phyloP scores from a whole-genome alignment of 1,140 invertebrate species.

The Brachionus calyciflorus region DNA sequence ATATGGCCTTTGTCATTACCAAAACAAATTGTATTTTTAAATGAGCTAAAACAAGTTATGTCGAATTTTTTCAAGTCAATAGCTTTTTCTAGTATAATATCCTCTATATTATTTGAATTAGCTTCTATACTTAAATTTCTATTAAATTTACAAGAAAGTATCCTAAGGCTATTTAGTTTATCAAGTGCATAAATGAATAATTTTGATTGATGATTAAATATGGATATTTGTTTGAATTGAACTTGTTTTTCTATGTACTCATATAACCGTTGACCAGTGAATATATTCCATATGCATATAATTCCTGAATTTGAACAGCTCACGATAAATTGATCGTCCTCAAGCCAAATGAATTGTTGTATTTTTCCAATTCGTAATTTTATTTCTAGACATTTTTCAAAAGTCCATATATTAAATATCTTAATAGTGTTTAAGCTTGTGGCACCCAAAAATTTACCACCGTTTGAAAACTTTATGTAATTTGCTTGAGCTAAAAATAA shows the following conservation, averaged over 20 bases:
- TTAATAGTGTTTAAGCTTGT: not conserved
- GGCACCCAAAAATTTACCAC: not conserved
- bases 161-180: constrained; percentile 3
- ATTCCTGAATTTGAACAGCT: constrained; percentile 32
- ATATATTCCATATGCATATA: constrained; percentile 18
- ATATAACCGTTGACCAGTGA: constrained; percentile 11
- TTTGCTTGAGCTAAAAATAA: not conserved
- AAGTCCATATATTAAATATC: constrained; percentile 5
- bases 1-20: not conserved
- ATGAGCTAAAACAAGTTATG: constrained; percentile 4
- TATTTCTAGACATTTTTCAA: not conserved
- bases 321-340: not conserved
- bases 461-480: constrained; percentile 8
- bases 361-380: constrained; percentile 15
- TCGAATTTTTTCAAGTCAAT: not conserved
- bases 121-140: not conserved
- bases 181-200: not conserved
- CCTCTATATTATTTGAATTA: not conserved
- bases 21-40: not conserved
- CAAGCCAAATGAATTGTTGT: constrained; percentile 14
- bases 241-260: constrained; percentile 38
- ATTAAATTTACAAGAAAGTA: constrained; percentile 9
- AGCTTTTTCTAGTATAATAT: constrained; percentile 5
- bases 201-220: not conserved
- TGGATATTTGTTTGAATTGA: constrained; percentile 13